phyloP scores from a whole-genome alignment of 2,888 invertebrate species.

The Latrodectus elegans region DNA sequence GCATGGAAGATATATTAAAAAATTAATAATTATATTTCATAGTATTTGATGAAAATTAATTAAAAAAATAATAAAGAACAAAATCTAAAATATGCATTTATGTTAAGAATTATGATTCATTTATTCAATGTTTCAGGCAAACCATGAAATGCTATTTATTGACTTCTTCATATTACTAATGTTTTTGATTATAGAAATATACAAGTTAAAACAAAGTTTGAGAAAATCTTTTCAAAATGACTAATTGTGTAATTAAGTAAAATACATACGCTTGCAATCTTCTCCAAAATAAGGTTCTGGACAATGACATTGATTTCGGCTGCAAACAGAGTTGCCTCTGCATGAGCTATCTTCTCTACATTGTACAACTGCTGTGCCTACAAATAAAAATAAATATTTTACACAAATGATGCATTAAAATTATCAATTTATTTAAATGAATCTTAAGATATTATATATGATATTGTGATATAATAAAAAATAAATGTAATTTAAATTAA shows the following conservation, averaged over 20 bases:
- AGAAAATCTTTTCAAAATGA: neutral
- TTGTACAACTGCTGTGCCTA: constrained; percentile 82
- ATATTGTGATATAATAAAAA: neutral
- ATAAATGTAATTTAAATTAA: neutral
- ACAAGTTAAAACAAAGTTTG: too few relatives aligned
- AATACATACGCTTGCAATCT: constrained; percentile 88
- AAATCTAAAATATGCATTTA: neutral
- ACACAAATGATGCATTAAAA: neutral
- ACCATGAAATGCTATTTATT: too few relatives aligned
- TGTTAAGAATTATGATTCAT: neutral
- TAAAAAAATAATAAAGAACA: neutral
- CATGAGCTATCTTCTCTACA: constrained; percentile 86
- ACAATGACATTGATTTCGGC: constrained; percentile 86
- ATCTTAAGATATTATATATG: neutral
- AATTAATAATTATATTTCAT: neutral
- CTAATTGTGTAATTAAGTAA: neutral
- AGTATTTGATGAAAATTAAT: neutral
- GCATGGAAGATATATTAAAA: neutral
- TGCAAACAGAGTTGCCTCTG: constrained; percentile 90
- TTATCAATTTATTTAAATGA: too few relatives aligned
- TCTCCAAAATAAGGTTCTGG: constrained; percentile 93
- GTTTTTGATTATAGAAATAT: too few relatives aligned
- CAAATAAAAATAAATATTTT: neutral
- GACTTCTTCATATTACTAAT: too few relatives aligned
- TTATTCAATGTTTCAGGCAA: too few relatives aligned